These are phyloP conservation scores for Alethe diademata DNA, from an alignment of 2,113 vertebrate species.

Conservation along the genomic window DNA sequence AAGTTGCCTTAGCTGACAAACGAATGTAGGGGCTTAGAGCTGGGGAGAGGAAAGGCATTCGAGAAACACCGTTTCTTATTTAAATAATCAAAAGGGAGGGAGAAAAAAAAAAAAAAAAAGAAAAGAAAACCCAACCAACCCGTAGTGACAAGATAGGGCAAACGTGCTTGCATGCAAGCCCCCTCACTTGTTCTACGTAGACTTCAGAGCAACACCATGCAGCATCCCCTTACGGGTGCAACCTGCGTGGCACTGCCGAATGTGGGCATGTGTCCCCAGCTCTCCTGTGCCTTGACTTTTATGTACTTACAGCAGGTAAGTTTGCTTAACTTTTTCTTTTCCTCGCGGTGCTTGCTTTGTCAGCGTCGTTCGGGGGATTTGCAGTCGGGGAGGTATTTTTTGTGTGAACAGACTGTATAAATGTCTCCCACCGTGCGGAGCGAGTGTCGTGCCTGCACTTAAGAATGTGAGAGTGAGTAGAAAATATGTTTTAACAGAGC, in stretches of 20 bases:
- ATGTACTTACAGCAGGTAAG: constrained; percentile 99
- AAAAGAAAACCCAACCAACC: background rate
- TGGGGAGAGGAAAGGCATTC: background rate
- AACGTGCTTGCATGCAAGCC: constrained; percentile 77
- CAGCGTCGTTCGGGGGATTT: constrained; percentile 20
- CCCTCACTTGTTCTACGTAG: constrained; percentile 77
- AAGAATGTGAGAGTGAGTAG: constrained; percentile 20
- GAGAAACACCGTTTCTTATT: constrained; percentile 17
- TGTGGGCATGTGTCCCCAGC: constrained; percentile 94
- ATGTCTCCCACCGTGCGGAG: constrained; percentile 18
- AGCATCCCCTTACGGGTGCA: constrained; percentile 92
- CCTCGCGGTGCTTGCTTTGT: constrained; percentile 23
- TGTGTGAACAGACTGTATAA: constrained; percentile 23
- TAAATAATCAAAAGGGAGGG: constrained; percentile 22
- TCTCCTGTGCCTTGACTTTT: constrained; percentile 97
- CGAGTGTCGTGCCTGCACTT: background rate
- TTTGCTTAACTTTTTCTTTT: constrained; percentile 66
- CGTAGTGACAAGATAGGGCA: constrained; percentile 71
- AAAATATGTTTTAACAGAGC: constrained; percentile 18
- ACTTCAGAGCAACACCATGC: constrained; percentile 84
- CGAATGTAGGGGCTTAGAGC: constrained; percentile 56
- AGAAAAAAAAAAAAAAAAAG: background rate
- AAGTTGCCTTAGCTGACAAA: constrained; percentile 73
- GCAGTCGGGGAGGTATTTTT: background rate
- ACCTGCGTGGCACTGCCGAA: constrained; percentile 94